Evolutionary conservation across 2,113 vertebrate species (phyloP), one percentile per base, ranked within the genome.

Genomic region (Phalacrocorax aristotelis): DNA sequence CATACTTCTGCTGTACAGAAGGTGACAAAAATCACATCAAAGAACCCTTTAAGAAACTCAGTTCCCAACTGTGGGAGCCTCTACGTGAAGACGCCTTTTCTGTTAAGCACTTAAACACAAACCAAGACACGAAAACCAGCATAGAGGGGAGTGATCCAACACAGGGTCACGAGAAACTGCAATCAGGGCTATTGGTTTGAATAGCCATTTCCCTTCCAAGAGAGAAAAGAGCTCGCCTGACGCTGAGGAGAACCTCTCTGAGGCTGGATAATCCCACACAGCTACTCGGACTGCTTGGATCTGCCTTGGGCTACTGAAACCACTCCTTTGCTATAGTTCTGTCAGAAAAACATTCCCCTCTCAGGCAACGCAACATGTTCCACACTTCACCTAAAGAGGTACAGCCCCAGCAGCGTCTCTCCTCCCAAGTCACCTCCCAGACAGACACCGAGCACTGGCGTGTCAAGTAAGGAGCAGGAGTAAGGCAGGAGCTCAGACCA

Each of bases 51-150:
- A 30, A 82, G 72, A 78, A 70, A 4, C 38, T 65, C 65, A 3
- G 38, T 13, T 48, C 54, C 80, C 8, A 7, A 66, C 34, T 54
- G 48, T 1, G 1, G 60, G 9, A 87, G 5, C 48, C 62, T 78
- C 49, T 49, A 34, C 11, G 0, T 1, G 44, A 69, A 44, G 18
- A 19, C 0, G 0, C 34, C 34, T 49, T 44, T 61, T 62, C 76
- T 46, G 8, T 42, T 40, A 13, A 38, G n/a, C 3, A 4, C 27
- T 74, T 2, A 13, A 77, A 84, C 29, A 44, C 58, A 60, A 85
- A 81, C 11, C n/a, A 10, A 51, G 64, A 7, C 34, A 46, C 13
- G 5, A 58, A 64, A 77, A 14, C 0, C 60, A 38, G 72, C 23
- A 16, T 34, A 40, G 27, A 87, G 13, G 6, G 71, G 64, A 32